phyloP scores from a whole-genome alignment of 1,140 invertebrate genomes.

The Aphidius gifuensis region DNA sequence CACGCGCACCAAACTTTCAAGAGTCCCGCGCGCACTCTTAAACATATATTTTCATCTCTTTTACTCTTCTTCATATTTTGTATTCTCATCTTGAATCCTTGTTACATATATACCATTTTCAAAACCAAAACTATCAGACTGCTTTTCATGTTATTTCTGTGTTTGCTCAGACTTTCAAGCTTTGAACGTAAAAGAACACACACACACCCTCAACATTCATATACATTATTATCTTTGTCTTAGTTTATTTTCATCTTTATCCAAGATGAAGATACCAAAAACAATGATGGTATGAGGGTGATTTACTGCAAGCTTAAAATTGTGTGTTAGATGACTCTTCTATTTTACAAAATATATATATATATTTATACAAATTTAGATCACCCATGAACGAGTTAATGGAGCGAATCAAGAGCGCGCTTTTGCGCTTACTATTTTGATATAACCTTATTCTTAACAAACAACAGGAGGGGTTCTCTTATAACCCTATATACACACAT shows the following conservation, averaged over 20 bases:
- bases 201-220: too few relatives aligned
- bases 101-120: not conserved
- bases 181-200: constrained; percentile 26
- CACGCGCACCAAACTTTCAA: constrained; percentile 33
- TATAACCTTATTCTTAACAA: constrained; percentile 16
- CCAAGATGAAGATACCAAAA: constrained; percentile 1
- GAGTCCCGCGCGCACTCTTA: constrained; percentile 5
- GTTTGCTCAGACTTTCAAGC: constrained; percentile 50
- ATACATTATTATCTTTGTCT: too few relatives aligned
- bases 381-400: constrained; percentile 53
- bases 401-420: constrained; percentile 37
- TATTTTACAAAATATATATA: constrained; percentile 11
- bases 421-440: constrained; percentile 11
- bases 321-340: constrained; percentile 26
- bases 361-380: constrained; percentile 35
- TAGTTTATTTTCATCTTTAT: too few relatives aligned
- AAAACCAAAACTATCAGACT: constrained; percentile 15
- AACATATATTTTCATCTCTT: not conserved
- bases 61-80: not conserved
- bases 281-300: constrained; percentile 31
- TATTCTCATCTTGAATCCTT: not conserved
- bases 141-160: constrained; percentile 32
- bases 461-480: constrained; percentile 2
- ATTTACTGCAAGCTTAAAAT: constrained; percentile 49
- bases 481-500: constrained; percentile 8